Evolutionary conservation across 2,888 invertebrate genomes (phyloP), one percentile per base, ranked within the genome.

Genomic region (Protodeltote pygarga): DNA sequence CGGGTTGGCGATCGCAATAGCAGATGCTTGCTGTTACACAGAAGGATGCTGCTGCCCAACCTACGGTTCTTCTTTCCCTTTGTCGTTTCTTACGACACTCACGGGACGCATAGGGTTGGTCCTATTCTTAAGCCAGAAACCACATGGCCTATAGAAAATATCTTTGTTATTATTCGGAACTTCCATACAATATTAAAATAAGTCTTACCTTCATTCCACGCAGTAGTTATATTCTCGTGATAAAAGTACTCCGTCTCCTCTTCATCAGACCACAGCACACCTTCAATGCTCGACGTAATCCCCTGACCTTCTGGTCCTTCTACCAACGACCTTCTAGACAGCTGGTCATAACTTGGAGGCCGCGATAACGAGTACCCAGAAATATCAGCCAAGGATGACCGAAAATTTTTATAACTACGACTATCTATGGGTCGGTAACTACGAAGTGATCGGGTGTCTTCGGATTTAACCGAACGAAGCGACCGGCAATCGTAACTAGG

Each of bases 191-290:
- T 15, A 6, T 1, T 9, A 0, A 9, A 10, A 4, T 9, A n/a
- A 2, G 3, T 1, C 14, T 74, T 21, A 92, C 92, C 92, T 92
- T 92, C 81, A 81, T 91, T 91, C 88, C 89, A 92, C 15, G 92
- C 89, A 4, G 89, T 74, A 2, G 89, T 89, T 19, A 92, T 86
- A 39, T 92, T 92, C 71, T 92, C 92, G 34, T 92, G 92, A 54
- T 90, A 91, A 74, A 92, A 91, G 57, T 92, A 92, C 65, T 92
- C 92, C 49, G 85, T 92, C 45, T 92, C 92, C 61, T 92, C 92
- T 58, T 92, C 92, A 81, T 92, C 92, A 1, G 92, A 92, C 92
- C 92, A 92, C 63, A 92, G 81, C 13, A 92, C 92, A 0, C 92
- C 92, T 64, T 92, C 92, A 19, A 92, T 92, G 53, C 92, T 92